Evolutionary conservation across 2,797 vertebrate genomes (phyloP).

Genomic region (Epinephelus coioides): DNA sequence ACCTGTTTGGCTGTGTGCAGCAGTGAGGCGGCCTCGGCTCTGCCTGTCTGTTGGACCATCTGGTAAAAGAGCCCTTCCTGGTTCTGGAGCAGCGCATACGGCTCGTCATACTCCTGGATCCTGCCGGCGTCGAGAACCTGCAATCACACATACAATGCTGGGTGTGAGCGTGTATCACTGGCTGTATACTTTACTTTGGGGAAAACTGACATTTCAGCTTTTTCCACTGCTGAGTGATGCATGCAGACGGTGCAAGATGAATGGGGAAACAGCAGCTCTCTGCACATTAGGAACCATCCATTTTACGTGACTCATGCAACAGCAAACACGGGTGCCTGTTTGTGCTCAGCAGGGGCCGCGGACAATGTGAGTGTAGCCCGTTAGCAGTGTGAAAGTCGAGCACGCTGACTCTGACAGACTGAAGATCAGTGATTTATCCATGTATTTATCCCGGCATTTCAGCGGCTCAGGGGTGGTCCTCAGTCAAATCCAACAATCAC

Average conservation of each 20-base stretch:
- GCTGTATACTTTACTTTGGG: slow-evolving; percentile 80
- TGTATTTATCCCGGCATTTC: slow-evolving; percentile 79
- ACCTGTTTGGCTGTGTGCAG: slow-evolving; percentile 90
- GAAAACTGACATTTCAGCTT: slow-evolving; percentile 83
- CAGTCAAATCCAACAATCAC: slow-evolving; percentile 84
- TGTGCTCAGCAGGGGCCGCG: slow-evolving; percentile 52
- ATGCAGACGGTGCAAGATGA: slow-evolving; percentile 71
- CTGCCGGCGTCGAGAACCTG: slow-evolving; percentile 91
- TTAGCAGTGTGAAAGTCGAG: slow-evolving; percentile 73
- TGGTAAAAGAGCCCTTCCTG: slow-evolving; percentile 91
- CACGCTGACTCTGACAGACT: slow-evolving; percentile 81
- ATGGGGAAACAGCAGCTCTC: slow-evolving; percentile 77
- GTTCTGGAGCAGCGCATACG: slow-evolving; percentile 94
- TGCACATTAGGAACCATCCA: slow-evolving; percentile 75
- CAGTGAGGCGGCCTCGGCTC: slow-evolving; percentile 89
- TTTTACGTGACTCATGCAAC: slow-evolving; percentile 83
- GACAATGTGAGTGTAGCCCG: slow-evolving; percentile 62
- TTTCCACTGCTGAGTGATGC: slow-evolving; percentile 79
- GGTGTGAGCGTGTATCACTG: slow-evolving; percentile 50
- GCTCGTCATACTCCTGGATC: slow-evolving; percentile 93
- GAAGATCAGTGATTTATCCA: slow-evolving; percentile 78
- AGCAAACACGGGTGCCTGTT: slow-evolving; percentile 73
- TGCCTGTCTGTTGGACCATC: slow-evolving; percentile 95
- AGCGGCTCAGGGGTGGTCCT: slow-evolving; percentile 80
- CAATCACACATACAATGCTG: slow-evolving; percentile 78